Evolutionary conservation across 1,140 invertebrate genomes (phyloP).

Genomic region (Megalopta genalis): DNA sequence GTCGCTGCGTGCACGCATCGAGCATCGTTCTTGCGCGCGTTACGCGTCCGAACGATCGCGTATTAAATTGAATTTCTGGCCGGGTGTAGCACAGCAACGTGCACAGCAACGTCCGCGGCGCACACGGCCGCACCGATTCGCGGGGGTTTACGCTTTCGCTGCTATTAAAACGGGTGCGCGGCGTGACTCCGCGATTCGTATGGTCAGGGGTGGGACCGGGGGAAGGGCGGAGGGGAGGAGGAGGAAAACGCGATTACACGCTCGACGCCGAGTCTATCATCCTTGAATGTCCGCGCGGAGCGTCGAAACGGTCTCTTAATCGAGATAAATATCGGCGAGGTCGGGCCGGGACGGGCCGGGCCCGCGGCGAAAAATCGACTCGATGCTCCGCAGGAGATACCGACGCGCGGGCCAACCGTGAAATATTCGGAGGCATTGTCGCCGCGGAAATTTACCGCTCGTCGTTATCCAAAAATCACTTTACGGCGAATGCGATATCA

Average conservation of each 20-base stretch:
- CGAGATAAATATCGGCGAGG: background rate
- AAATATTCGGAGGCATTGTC: background rate
- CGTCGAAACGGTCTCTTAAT: background rate
- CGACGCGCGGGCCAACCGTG: background rate
- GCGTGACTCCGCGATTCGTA: constrained; percentile 14
- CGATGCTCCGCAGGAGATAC: background rate
- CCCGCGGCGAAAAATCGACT: background rate
- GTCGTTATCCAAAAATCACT: background rate
- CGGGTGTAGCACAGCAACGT: no score
- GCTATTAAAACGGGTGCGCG: constrained; percentile 22
- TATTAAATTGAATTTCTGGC: constrained; percentile 36
- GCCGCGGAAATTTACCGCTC: background rate
- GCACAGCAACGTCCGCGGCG: no score
- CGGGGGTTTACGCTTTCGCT: background rate
- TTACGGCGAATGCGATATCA: background rate
- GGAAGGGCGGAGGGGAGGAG: background rate
- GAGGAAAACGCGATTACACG: constrained; percentile 26
- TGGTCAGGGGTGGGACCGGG: no score
- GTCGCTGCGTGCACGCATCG: background rate
- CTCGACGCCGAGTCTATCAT: constrained; percentile 12
- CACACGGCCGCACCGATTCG: no score
- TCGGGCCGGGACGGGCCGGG: background rate
- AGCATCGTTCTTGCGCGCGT: background rate
- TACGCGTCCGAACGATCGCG: background rate
- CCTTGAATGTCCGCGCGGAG: background rate